Evolutionary conservation across 2,113 vertebrate genomes (phyloP).

Genomic region (Phylloscopus trochiloides): DNA sequence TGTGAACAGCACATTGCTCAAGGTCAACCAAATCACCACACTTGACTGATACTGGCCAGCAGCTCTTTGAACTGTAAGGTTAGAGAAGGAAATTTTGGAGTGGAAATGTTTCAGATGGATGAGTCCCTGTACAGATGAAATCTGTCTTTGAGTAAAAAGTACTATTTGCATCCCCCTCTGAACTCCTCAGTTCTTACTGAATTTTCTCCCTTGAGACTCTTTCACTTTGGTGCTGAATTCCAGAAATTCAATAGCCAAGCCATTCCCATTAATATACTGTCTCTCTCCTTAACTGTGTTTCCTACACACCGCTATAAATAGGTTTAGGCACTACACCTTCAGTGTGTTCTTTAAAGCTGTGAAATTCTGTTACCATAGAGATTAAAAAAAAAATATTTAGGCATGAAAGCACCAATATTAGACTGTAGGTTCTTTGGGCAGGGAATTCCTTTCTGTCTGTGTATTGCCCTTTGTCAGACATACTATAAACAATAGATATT

Average conservation of each 20-base stretch:
- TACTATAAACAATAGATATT: not conserved
- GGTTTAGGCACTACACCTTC: conserved; percentile 61
- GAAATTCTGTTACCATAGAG: conserved; percentile 74
- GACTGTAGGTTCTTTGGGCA: conserved; percentile 17
- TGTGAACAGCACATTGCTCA: not conserved
- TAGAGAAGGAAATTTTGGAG: not conserved
- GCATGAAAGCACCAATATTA: conserved; percentile 23
- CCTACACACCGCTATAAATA: conserved; percentile 78
- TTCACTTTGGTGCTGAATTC: conserved; percentile 19
- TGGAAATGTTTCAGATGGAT: not conserved
- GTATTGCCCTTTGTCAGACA: not conserved
- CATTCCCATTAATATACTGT: conserved; percentile 64
- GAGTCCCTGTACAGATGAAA: not conserved
- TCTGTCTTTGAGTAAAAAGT: not conserved
- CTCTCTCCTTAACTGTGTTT: conserved; percentile 73
- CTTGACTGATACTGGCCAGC: not conserved
- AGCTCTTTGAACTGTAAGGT: not conserved
- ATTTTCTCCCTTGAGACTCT: not conserved
- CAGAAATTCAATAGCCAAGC: conserved; percentile 49
- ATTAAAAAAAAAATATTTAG: conserved; percentile 16
- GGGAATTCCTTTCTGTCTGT: conserved; percentile 15
- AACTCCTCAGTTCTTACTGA: not conserved
- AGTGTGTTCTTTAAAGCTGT: conserved; percentile 73
- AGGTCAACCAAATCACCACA: not conserved
- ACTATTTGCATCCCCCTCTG: not conserved